A percentile compares a stretch with the other conserved stretches of the same genome.
Evolutionary conservation across 2,797 vertebrate genomes (phyloP).

Genomic region (Moxostoma hubbsi): DNA sequence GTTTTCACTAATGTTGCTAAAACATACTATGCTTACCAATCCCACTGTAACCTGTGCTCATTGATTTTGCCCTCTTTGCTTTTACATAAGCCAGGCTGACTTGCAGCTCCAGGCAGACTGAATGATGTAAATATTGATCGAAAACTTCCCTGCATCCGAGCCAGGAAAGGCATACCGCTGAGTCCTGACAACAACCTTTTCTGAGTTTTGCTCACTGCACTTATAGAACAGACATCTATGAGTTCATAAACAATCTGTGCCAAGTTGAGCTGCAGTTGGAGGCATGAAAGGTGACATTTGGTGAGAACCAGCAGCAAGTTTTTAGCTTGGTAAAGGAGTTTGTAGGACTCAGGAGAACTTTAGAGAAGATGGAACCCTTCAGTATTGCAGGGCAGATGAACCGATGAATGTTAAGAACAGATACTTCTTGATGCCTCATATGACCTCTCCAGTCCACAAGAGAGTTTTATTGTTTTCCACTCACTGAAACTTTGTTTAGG

Average conservation of each 20-base stretch:
- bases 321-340: constrained; percentile 48
- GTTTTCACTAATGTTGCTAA: background rate
- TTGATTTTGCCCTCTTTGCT: constrained; percentile 52
- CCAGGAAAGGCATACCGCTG: constrained; percentile 31
- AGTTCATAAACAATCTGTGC: constrained; percentile 43
- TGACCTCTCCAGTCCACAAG: constrained; percentile 2
- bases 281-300: constrained; percentile 47
- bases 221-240: constrained; percentile 37
- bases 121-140: constrained; percentile 59
- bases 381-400: constrained; percentile 28
- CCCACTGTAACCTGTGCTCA: constrained; percentile 7
- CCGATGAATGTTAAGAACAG: constrained; percentile 42
- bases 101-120: constrained; percentile 49
- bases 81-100: constrained; percentile 52
- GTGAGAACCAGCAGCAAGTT: constrained; percentile 40
- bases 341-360: constrained; percentile 48
- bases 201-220: constrained; percentile 17
- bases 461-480: constrained; percentile 7
- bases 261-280: constrained; percentile 31
- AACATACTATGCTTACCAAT: constrained; percentile 18
- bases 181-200: constrained; percentile 41
- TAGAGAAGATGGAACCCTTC: constrained; percentile 27
- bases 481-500: background rate
- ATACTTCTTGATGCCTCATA: constrained; percentile 30
- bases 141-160: constrained; percentile 46